phyloP scores from a whole-genome alignment of 2,888 invertebrate genomes.

The Orthonevra nobilis region DNA sequence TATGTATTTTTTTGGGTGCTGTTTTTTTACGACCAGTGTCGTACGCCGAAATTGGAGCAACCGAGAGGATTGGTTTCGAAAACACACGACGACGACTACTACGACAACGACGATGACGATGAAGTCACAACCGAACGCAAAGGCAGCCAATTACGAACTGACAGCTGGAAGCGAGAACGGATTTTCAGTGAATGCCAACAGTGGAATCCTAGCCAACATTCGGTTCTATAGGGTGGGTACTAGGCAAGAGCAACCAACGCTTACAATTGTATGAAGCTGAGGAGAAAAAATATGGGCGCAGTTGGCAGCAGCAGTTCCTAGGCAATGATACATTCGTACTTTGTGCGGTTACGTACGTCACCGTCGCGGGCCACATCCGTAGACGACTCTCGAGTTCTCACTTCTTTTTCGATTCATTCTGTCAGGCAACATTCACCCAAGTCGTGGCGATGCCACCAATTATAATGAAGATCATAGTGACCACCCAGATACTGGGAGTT shows the following conservation, averaged over 20 bases:
- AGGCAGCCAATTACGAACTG: slow-evolving; percentile 67
- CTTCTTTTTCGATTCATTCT: slow-evolving; percentile 8
- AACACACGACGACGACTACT: no score
- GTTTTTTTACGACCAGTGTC: no score
- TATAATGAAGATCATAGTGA: slow-evolving; percentile 39
- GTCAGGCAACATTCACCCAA: slow-evolving; percentile 38
- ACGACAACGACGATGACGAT: slow-evolving; percentile 5
- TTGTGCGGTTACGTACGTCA: slow-evolving; percentile 57
- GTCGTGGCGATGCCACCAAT: slow-evolving; percentile 9
- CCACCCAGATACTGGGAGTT: slow-evolving; percentile 1
- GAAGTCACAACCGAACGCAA: slow-evolving; percentile 49
- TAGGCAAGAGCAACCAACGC: no score
- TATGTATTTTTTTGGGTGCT: no score
- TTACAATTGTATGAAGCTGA: slow-evolving; percentile 24
- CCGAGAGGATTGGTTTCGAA: no score
- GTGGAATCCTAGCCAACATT: no score
- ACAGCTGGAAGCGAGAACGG: slow-evolving; percentile 48
- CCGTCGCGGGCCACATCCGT: slow-evolving; percentile 49
- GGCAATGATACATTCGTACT: slow-evolving; percentile 54
- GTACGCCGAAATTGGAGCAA: no score
- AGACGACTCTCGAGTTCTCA: slow-evolving; percentile 17
- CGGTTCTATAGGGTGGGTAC: no score
- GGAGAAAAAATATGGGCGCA: slow-evolving; percentile 40
- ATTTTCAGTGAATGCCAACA: slow-evolving; percentile 54
- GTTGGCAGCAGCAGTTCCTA: slow-evolving; percentile 45